Evolutionary conservation across 2,797 vertebrate genomes (phyloP), one percentile per base, ranked within the genome.

Genomic region (Orestias chungarensis): DNA sequence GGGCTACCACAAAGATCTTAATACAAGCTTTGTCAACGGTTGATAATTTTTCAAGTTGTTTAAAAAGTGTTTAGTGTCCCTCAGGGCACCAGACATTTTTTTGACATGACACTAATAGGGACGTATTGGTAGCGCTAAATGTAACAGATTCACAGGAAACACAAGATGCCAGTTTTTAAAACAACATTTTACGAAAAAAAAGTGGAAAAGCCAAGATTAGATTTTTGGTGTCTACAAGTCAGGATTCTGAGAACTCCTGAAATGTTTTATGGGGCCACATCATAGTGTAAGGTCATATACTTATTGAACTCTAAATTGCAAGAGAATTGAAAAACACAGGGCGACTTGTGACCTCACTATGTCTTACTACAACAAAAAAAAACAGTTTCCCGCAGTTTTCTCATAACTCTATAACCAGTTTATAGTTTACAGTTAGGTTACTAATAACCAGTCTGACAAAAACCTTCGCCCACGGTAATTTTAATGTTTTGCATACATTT

Each of bases 1-100:
- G 29, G 52, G 69, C 40, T 77, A 20, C 69, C 10, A 54, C 40
- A 65, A 38, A 44, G 25, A 75, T 42, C 54, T 49, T 6, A 71
- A 79, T 70, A 10, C 70, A 42, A 73, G 27, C 62, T 3, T 20
- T 40, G 44, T 38, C 2, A 23, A 12, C 10, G 35, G 20, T 17
- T 18, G 15, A 33, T 55, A 29, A 29, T 54, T 15, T 17, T 55
- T 29, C 29, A 55, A 55, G 54, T 29, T 17, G 18, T 15, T n/a
- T 23, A 23, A 61, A 61, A 61, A 61, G 57, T 23, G 7, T n/a
- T 12, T 35, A 61, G 59, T 40, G 20, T 18, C 11, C 9, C n/a
- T n/a, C 11, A 25, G 5, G 14, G 59, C 20, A 62, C 35, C 35
- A 2, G 33, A 25, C 0, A 3, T 23, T 0, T 6, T 62, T n/a